A percentile compares a stretch with the other conserved stretches of the same genome.
phyloP scores from a whole-genome alignment of 2,797 vertebrate genomes.

The Myotis daubentonii region DNA sequence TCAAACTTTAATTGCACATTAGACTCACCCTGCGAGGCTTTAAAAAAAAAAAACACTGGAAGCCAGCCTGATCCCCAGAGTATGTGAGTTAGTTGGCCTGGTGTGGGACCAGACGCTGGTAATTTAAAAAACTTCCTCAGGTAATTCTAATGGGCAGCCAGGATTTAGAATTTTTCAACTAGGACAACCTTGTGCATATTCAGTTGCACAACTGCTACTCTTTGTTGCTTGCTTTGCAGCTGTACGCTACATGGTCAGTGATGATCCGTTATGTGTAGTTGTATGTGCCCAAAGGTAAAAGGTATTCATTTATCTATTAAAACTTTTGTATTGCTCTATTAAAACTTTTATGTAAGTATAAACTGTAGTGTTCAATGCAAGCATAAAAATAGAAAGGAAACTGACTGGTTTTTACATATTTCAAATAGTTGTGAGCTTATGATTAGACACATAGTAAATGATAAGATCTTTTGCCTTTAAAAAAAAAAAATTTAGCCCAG shows the following conservation, averaged over 20 bases:
- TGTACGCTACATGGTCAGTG: neutral
- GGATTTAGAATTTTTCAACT: neutral
- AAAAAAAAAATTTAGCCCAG: too few species aligned
- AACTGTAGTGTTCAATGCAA: constrained; percentile 13
- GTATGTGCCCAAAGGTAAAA: neutral
- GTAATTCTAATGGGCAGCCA: neutral
- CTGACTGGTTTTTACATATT: constrained; percentile 10
- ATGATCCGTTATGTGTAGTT: neutral
- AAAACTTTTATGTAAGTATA: neutral
- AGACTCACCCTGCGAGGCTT: neutral
- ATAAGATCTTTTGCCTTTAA: neutral
- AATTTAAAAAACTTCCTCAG: neutral
- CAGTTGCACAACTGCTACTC: neutral
- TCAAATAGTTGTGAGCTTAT: neutral
- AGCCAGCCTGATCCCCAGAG: neutral
- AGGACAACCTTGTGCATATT: neutral
- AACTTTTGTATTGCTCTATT: constrained; percentile 4
- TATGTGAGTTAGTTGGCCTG: neutral
- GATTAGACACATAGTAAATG: neutral
- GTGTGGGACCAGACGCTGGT: neutral
- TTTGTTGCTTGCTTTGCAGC: neutral
- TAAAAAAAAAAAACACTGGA: neutral
- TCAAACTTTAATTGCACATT: neutral
- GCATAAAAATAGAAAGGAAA: neutral
- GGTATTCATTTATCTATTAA: neutral